These are phyloP conservation scores for Emys orbicularis DNA, from an alignment of 2,797 vertebrate species.

Conservation along the genomic window DNA sequence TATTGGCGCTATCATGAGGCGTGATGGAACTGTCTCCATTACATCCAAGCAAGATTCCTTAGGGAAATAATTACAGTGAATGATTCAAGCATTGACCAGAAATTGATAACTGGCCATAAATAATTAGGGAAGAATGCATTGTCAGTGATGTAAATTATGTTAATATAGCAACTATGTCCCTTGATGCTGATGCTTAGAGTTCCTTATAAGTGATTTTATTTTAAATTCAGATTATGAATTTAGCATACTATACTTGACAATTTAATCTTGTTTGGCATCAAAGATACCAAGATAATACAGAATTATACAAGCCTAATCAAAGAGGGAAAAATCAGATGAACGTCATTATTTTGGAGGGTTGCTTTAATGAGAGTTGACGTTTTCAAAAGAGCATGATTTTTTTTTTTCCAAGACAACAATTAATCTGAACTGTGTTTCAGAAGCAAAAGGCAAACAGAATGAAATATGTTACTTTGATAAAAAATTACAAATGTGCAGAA, in stretches of 20 bases:
- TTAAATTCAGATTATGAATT: slow-evolving; percentile 77
- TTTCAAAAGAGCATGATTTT: slow-evolving; percentile 69
- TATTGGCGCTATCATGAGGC: neutral
- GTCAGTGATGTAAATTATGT: slow-evolving; percentile 72
- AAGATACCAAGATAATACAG: slow-evolving; percentile 79
- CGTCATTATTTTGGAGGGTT: slow-evolving; percentile 74
- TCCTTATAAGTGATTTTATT: slow-evolving; percentile 76
- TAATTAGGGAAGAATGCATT: slow-evolving; percentile 76
- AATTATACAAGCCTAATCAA: slow-evolving; percentile 82
- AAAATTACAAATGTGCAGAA: slow-evolving; percentile 66
- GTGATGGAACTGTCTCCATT: slow-evolving; percentile 47
- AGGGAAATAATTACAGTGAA: slow-evolving; percentile 79
- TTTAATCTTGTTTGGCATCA: slow-evolving; percentile 82
- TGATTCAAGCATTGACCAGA: slow-evolving; percentile 77
- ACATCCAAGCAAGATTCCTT: slow-evolving; percentile 46
- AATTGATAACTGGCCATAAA: slow-evolving; percentile 82
- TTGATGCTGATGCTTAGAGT: slow-evolving; percentile 66
- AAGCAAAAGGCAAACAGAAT: slow-evolving; percentile 46
- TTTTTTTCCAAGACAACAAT: slow-evolving; percentile 56
- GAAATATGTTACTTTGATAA: slow-evolving; percentile 54
- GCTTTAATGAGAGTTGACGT: slow-evolving; percentile 66
- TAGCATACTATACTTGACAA: slow-evolving; percentile 79
- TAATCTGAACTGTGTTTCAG: slow-evolving; percentile 57
- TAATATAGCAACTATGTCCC: slow-evolving; percentile 66
- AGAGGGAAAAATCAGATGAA: slow-evolving; percentile 73